These are phyloP conservation scores for Nannobrachium achirus DNA, from an alignment of 2,113 vertebrate species.

Conservation along the genomic window DNA sequence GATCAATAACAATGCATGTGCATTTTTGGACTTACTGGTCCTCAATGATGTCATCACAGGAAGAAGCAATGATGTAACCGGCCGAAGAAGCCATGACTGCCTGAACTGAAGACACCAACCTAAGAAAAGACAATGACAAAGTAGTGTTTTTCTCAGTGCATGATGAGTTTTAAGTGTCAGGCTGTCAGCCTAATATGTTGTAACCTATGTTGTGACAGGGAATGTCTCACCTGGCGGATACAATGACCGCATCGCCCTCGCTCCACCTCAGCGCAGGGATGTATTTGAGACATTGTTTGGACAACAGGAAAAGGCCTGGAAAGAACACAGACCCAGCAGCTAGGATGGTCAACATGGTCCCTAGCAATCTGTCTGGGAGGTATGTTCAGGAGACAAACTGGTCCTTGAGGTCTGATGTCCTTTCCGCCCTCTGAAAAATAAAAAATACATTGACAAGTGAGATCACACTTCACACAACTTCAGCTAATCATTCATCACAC, in stretches of 20 bases:
- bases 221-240: constrained; percentile 85
- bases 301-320: constrained; percentile 88
- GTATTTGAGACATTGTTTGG: constrained; percentile 85
- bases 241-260: constrained; percentile 88
- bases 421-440: constrained; percentile 61
- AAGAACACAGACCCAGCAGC: constrained; percentile 89
- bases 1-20: neutral
- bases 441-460: neutral
- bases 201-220: neutral
- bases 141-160: neutral
- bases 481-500: constrained; percentile 9
- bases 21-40: constrained; percentile 84
- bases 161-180: neutral
- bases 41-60: constrained; percentile 88
- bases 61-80: constrained; percentile 88
- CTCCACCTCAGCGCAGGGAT: constrained; percentile 86
- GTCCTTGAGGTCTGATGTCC: constrained; percentile 60
- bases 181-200: neutral
- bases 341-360: constrained; percentile 86
- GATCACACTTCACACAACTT: too few relatives aligned
- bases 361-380: constrained; percentile 45
- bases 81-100: constrained; percentile 91
- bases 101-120: constrained; percentile 89
- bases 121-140: constrained; percentile 40
- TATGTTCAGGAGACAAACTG: constrained; percentile 57